Percentiles rank a stretch among this genome's conserved stretches.
Conservation (phyloP, 1,140 invertebrate genomes). For the Sinonovacula constricta region DNA sequence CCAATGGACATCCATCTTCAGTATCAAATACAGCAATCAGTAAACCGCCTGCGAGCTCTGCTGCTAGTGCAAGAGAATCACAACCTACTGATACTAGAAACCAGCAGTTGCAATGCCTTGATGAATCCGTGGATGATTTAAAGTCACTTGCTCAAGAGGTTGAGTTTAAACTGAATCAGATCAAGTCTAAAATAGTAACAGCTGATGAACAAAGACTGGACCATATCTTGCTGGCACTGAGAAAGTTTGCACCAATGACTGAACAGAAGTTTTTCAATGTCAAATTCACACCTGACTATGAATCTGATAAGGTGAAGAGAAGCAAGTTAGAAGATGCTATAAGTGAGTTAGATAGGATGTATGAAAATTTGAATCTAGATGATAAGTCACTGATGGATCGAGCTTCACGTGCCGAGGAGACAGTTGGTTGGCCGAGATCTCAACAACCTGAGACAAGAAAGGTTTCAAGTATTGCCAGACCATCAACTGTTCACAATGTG, state of each 20-base stretch:
- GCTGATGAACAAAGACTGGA: slow-evolving; percentile 72
- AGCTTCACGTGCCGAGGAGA: slow-evolving; percentile 54
- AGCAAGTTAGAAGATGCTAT: slow-evolving; percentile 71
- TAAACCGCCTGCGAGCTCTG: neutral
- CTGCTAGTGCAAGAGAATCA: slow-evolving; percentile 11
- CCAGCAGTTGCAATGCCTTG: too few relatives aligned
- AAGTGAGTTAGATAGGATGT: slow-evolving; percentile 70
- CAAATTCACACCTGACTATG: slow-evolving; percentile 54
- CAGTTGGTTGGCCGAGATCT: slow-evolving; percentile 6
- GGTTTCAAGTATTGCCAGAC: neutral
- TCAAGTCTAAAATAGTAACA: slow-evolving; percentile 68
- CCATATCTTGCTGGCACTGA: slow-evolving; percentile 64
- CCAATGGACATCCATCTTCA: slow-evolving; percentile 2
- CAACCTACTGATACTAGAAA: neutral
- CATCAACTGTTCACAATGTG: too few relatives aligned
- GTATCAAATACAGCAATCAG: slow-evolving; percentile 2
- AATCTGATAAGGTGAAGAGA: slow-evolving; percentile 59
- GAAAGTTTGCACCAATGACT: slow-evolving; percentile 67
- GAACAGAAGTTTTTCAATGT: slow-evolving; percentile 47
- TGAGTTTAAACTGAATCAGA: slow-evolving; percentile 65
- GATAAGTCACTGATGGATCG: slow-evolving; percentile 53
- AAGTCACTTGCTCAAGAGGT: slow-evolving; percentile 69
- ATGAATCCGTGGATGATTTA: slow-evolving; percentile 70
- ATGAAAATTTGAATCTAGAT: slow-evolving; percentile 65
- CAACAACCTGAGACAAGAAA: slow-evolving; percentile 8